phyloP scores from a whole-genome alignment of 2,888 invertebrate species.

The Pseudococcus viburni region DNA sequence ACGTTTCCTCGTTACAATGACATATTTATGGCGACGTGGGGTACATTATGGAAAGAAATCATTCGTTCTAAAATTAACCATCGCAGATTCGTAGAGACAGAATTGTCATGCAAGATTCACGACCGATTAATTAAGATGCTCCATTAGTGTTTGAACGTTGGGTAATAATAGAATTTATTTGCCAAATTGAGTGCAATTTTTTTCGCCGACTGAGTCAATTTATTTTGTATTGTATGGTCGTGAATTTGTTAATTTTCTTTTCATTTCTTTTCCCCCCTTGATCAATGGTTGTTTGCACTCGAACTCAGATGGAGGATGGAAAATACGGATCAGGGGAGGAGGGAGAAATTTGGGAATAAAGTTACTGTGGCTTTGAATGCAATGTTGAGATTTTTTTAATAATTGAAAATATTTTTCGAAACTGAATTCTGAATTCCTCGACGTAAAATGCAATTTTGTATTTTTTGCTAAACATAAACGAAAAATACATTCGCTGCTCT shows the following conservation, averaged over 20 bases:
- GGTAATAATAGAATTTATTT: not conserved
- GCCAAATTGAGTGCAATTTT: not conserved
- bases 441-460: too few relatives aligned
- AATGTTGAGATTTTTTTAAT: too few relatives aligned
- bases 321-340: too few relatives aligned
- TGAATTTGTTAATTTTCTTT: not conserved
- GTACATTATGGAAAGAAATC: not conserved
- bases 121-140: slow-evolving; percentile 29
- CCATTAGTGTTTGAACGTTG: not conserved
- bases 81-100: not conserved
- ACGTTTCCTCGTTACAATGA: slow-evolving; percentile 2
- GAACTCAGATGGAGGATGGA: too few relatives aligned
- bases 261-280: not conserved
- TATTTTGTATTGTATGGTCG: not conserved
- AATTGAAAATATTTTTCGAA: too few relatives aligned
- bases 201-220: not conserved
- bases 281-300: too few relatives aligned
- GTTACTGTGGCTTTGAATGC: too few relatives aligned
- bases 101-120: slow-evolving; percentile 13
- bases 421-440: too few relatives aligned
- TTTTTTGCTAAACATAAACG: too few relatives aligned
- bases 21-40: slow-evolving; percentile 18
- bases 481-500: too few relatives aligned
- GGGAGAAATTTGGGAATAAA: too few relatives aligned
- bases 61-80: slow-evolving; percentile 10